A percentile compares a stretch with the other conserved stretches of the same genome.
These are phyloP conservation scores for Bellardia bayeri DNA, from an alignment of 2,888 invertebrate genomes.

Conservation along the genomic window DNA sequence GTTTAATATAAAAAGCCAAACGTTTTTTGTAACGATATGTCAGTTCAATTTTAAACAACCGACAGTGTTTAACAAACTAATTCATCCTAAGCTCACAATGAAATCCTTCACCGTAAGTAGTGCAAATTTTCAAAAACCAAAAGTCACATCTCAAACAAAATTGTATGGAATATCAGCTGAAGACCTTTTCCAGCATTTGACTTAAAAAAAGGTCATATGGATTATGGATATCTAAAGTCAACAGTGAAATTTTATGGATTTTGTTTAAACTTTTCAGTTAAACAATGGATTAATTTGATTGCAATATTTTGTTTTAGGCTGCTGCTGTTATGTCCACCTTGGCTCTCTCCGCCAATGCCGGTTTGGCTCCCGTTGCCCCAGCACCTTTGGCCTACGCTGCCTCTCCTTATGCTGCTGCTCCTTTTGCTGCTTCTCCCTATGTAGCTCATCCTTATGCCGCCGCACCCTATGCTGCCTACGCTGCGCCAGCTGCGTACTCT, in stretches of 20 bases:
- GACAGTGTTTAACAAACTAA: constrained; percentile 82
- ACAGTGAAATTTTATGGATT: constrained; percentile 18
- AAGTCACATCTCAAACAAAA: background rate
- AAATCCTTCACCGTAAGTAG: constrained; percentile 84
- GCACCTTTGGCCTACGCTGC: constrained; percentile 69
- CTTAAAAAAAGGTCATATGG: background rate
- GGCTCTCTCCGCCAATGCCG: constrained; percentile 82
- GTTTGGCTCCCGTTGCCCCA: constrained; percentile 79
- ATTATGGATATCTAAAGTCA: constrained; percentile 23
- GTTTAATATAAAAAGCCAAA: constrained; percentile 82
- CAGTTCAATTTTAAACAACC: constrained; percentile 84
- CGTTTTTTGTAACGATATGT: constrained; percentile 81
- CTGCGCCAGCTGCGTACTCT: constrained; percentile 76
- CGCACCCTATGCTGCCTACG: constrained; percentile 74
- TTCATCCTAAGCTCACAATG: constrained; percentile 82
- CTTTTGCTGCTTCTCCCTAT: constrained; percentile 71
- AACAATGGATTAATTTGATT: constrained; percentile 37
- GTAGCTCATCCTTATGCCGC: constrained; percentile 74
- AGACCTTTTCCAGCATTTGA: background rate
- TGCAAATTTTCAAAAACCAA: background rate
- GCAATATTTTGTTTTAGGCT: constrained; percentile 76
- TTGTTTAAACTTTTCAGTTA: background rate
- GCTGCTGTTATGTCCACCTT: constrained; percentile 83
- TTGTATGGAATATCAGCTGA: constrained; percentile 23
- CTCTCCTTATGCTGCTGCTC: constrained; percentile 63